Evolutionary conservation across 2,888 invertebrate genomes (phyloP), one percentile per base, ranked within the genome.

Genomic region (Anthophora plumipes): DNA sequence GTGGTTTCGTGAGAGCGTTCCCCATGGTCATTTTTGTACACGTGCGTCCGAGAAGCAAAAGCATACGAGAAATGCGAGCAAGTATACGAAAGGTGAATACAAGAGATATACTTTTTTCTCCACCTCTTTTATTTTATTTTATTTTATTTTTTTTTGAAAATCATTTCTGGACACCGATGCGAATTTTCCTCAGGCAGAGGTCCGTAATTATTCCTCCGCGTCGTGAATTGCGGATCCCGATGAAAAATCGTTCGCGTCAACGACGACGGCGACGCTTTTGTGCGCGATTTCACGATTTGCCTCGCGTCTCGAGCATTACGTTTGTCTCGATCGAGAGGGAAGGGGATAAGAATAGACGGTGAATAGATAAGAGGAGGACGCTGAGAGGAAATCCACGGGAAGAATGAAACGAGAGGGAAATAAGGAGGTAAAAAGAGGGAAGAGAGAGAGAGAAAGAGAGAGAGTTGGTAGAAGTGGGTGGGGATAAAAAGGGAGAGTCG

Each of bases 131-230:
- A n/a, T n/a, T n/a, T n/a, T n/a, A n/a, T n/a, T n/a, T n/a, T n/a
- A n/a, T n/a, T n/a, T n/a, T n/a, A n/a, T n/a, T n/a, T n/a, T n/a
- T n/a, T n/a, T n/a, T n/a, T n/a, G n/a, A n/a, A n/a, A n/a, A n/a
- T n/a, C n/a, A n/a, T n/a, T n/a, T 17, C 25, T 43, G 17, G 61
- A 17, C 17, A 46, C 3, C 4, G 63, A 63, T 17, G 7, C n/a
- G 0, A 7, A 12, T 31, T 63, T 31, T 3, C 31, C 7, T n/a
- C 31, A 4, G 31, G 7, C 9, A 0, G 17, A 31, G 4, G 2
- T 7, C 39, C 66, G 66, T 43, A 66, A 71, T 77, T 71, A 66
- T 59, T 66, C 22, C 7, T n/a, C 14, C 20, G 57, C 46, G 48
- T 52, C 39, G 63, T 17, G 11, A 46, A 31, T 25, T 17, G 31